Base-by-base conservation (phyloP, 2,888 invertebrate genomes). In the Eupithecia tripunctaria region DNA sequence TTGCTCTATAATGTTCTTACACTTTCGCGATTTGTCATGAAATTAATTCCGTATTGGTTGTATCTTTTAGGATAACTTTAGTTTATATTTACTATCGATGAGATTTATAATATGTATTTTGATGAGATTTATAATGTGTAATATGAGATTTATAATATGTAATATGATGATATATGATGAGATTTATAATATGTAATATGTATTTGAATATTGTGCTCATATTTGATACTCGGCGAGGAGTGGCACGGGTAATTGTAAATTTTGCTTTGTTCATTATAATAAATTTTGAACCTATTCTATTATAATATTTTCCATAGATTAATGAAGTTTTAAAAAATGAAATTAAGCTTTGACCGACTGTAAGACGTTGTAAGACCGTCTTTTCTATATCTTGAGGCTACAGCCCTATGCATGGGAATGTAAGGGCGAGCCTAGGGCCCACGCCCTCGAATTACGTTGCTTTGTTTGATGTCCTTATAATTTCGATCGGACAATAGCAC, bases 381-480 rank as follows among this genome's bases (percentile, higher is more conserved):
- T 32, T 63, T 63, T n/a, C 18, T n/a, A 36, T 4, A 10, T 63
- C 2, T 21, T 47, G 27, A n/a, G 18, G 32, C 6, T 27, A 18
- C 71, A 72, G 29, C 67, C 43, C 72, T 75, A 68, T 32, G 63
- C 43, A 90, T 90, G 86, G 88, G 88, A 91, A 90, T 90, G 90
- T 87, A 88, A 89, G 90, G 88, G 88, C 90, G 79, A 85, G 85
- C 85, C 89, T 86, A 91, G 89, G 88, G 86, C 85, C 88, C 89
- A 91, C 92, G 92, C 93, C 93, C 89, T 89, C 88, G 87, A 91
- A 92, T 91, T 91, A 90, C 82, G 78, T 82, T 81, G 86, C 90
- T 90, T 91, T 91, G 91, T 91, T 87, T 88, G 84, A 80, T 80
- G 82, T 85, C 84, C 85, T 86, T 88, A 82, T 79, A 81, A 81